Evolutionary conservation across 2,113 vertebrate species (phyloP).

Genomic region (Microcebus murinus): DNA sequence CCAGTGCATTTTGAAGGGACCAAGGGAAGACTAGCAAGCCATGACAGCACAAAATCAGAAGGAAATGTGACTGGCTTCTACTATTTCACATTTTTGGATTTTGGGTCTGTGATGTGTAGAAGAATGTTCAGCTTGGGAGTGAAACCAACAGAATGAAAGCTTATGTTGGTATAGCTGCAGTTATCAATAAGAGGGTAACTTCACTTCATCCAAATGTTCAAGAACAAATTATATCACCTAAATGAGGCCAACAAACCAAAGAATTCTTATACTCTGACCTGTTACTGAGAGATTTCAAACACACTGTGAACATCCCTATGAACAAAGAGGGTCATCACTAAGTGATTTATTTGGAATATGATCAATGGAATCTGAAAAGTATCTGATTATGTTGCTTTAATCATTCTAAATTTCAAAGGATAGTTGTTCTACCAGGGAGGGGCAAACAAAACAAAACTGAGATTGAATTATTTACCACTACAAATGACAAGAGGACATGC

Average conservation of each 20-base stretch:
- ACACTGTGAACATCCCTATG: background rate
- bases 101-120: background rate
- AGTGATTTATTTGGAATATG: conserved; percentile 29
- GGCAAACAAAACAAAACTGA: background rate
- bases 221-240: background rate
- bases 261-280: background rate
- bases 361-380: conserved; percentile 4
- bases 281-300: conserved; percentile 1
- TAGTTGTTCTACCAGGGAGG: background rate
- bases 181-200: background rate
- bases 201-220: background rate
- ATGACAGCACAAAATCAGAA: background rate
- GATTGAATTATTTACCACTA: background rate
- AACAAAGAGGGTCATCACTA: conserved; percentile 23
- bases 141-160: background rate
- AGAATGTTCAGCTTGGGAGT: background rate
- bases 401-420: conserved; percentile 55
- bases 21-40: background rate
- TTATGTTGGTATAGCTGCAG: background rate
- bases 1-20: background rate
- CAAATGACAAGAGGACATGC: conserved; percentile 9
- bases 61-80: background rate
- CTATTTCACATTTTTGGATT: background rate
- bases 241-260: background rate
- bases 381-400: background rate